Conservation (phyloP, 2,113 vertebrate species). For the Bubo blakistoni region DNA sequence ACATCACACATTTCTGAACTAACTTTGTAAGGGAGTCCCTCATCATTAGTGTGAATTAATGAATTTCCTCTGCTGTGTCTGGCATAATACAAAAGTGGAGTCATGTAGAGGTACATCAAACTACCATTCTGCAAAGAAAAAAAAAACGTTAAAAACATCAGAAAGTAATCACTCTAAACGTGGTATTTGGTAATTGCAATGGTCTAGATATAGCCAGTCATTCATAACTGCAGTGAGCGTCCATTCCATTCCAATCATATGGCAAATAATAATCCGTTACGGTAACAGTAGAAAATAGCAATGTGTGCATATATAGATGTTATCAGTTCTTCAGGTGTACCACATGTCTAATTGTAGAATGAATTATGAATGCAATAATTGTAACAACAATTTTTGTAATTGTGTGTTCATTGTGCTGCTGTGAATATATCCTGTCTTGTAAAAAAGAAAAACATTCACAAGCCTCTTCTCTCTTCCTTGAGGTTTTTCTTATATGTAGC, state of each 20-base stretch:
- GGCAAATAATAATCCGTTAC: background rate
- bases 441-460: background rate
- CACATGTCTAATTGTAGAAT: background rate
- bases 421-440: background rate
- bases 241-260: background rate
- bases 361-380: background rate
- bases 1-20: background rate
- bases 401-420: background rate
- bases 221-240: background rate
- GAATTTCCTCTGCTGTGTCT: background rate
- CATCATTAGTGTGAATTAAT: background rate
- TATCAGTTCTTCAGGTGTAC: background rate
- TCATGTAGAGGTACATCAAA: background rate
- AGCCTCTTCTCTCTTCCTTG: background rate
- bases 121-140: background rate
- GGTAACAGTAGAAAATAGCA: background rate
- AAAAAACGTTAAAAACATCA: background rate
- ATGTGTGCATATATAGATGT: background rate
- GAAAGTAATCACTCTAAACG: background rate
- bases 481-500: background rate
- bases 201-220: background rate
- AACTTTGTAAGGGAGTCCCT: background rate
- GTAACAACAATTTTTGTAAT: background rate
- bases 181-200: background rate
- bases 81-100: background rate